Conservation (phyloP, 2,888 invertebrate genomes). For the Cheilosia pagana region DNA sequence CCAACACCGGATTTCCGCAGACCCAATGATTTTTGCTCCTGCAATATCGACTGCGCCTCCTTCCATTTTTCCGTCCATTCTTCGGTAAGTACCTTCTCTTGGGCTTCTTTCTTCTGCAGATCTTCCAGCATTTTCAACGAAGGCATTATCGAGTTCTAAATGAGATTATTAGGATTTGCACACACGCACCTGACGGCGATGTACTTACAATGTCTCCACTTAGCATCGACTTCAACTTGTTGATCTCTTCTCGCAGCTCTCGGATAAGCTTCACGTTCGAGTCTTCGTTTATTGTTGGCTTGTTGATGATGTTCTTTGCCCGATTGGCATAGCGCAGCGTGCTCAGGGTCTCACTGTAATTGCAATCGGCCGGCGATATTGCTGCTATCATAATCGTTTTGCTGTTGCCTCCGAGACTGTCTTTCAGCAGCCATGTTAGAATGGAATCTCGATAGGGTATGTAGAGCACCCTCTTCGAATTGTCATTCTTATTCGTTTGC, state of each 20-base stretch:
- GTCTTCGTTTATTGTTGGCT: conserved; percentile 95
- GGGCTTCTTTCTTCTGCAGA: conserved; percentile 94
- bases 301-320: conserved; percentile 95
- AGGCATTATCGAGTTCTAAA: conserved; percentile 85
- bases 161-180: not conserved
- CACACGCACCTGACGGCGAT: not conserved
- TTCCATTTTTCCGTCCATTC: conserved; percentile 98
- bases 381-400: conserved; percentile 97
- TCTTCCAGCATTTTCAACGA: conserved; percentile 90
- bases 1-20: conserved; percentile 94
- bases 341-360: conserved; percentile 94
- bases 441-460: conserved; percentile 95
- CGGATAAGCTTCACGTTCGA: conserved; percentile 94
- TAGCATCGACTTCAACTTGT: conserved; percentile 90
- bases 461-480: conserved; percentile 86
- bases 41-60: conserved; percentile 93
- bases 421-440: conserved; percentile 94
- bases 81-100: conserved; percentile 94
- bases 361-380: conserved; percentile 91
- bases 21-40: conserved; percentile 94
- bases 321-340: conserved; percentile 94
- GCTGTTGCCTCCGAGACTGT: conserved; percentile 94
- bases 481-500: conserved; percentile 83
- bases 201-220: conserved; percentile 87
- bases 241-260: conserved; percentile 93